Percentiles rank a stretch among this genome's conserved stretches.
These are phyloP conservation scores for Nemurella pictetii DNA, from an alignment of 2,888 invertebrate species.

Conservation along the genomic window DNA sequence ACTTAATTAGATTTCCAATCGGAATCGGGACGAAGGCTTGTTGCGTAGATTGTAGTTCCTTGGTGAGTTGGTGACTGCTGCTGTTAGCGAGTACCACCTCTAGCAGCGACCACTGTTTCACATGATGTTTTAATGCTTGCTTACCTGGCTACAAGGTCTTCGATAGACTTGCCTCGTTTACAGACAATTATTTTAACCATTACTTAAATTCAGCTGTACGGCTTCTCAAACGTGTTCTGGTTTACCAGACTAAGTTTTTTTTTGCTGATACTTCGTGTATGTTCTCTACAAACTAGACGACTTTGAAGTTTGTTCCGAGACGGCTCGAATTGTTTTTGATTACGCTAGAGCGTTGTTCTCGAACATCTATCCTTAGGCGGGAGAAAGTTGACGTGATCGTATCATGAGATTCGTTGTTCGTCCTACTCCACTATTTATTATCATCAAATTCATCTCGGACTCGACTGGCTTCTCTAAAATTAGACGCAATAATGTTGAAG, in stretches of 20 bases:
- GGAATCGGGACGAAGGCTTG: no score
- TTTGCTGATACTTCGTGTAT: not conserved
- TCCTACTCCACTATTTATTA: conserved; percentile 9
- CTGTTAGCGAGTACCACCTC: no score
- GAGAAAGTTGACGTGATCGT: conserved; percentile 8
- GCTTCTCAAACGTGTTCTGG: not conserved
- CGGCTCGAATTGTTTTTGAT: not conserved
- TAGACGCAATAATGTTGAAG: not conserved
- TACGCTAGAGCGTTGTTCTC: not conserved
- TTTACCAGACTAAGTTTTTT: not conserved
- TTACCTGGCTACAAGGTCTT: not conserved
- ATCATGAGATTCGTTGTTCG: conserved; percentile 6
- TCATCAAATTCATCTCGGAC: not conserved
- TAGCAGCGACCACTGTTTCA: not conserved
- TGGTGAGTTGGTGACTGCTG: no score
- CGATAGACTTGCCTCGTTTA: not conserved
- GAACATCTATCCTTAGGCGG: not conserved
- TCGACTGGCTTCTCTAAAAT: not conserved
- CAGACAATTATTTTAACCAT: not conserved
- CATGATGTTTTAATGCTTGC: not conserved
- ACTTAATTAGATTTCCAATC: no score
- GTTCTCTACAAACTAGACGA: no score
- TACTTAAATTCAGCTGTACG: not conserved
- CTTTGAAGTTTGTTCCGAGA: conserved; percentile 13
- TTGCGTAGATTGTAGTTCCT: no score